Conservation (phyloP, 2,888 invertebrate species). For the Sussaba pulchella region DNA sequence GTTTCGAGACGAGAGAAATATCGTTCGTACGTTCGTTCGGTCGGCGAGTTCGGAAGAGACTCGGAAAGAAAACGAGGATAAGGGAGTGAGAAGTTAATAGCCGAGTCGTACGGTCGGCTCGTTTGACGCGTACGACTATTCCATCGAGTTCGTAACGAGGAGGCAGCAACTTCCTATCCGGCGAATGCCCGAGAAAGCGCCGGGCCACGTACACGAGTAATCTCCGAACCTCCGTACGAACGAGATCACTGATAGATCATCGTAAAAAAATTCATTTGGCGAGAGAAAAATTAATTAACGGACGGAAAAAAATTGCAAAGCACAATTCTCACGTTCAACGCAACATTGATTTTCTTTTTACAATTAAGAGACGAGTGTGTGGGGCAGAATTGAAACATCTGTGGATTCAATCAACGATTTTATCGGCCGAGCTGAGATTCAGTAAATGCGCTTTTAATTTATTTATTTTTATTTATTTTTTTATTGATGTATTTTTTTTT, state of each 20-base stretch:
- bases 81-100: slow-evolving; percentile 48
- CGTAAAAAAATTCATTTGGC: neutral
- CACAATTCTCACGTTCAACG: no score
- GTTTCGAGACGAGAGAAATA: slow-evolving; percentile 38
- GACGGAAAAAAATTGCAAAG: no score
- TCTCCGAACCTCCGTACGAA: neutral
- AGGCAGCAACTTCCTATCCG: slow-evolving; percentile 35
- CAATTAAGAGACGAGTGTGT: no score
- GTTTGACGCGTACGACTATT: slow-evolving; percentile 51
- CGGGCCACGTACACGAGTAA: neutral
- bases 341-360: no score
- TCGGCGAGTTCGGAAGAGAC: slow-evolving; percentile 30
- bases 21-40: neutral
- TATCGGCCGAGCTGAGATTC: no score
- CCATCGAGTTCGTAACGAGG: slow-evolving; percentile 46
- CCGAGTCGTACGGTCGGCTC: slow-evolving; percentile 49
- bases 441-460: no score
- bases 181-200: slow-evolving; percentile 12
- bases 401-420: no score
- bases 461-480: no score
- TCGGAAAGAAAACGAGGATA: slow-evolving; percentile 20
- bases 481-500: no score
- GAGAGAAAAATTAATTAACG: no score
- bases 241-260: neutral
- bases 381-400: no score